Evolutionary conservation across 2,113 vertebrate genomes (phyloP).

Genomic region (Semicossyphus pulcher): DNA sequence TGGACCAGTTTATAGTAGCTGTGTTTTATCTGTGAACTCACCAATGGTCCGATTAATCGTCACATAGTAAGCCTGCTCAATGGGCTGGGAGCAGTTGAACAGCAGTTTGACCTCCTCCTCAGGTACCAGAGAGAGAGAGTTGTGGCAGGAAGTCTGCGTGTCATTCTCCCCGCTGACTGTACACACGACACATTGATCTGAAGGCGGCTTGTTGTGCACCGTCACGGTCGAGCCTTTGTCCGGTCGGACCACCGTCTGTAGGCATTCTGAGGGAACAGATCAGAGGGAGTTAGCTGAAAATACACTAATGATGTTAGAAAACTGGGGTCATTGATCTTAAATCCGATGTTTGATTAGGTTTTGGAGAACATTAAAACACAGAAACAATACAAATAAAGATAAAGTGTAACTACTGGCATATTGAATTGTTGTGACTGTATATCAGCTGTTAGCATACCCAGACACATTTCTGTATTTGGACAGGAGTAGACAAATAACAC

Average conservation of each 20-base stretch:
- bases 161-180: background rate
- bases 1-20: background rate
- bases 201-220: slow-evolving; percentile 41
- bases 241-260: slow-evolving; percentile 59
- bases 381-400: background rate
- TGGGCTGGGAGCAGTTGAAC: slow-evolving; percentile 82
- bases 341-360: background rate
- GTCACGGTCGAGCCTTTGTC: slow-evolving; percentile 63
- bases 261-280: slow-evolving; percentile 70
- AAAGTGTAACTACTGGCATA: background rate
- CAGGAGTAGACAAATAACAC: too few relatives aligned
- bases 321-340: background rate
- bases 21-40: slow-evolving; percentile 63
- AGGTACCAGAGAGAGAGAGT: slow-evolving; percentile 71
- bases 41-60: slow-evolving; percentile 83
- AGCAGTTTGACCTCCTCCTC: slow-evolving; percentile 72
- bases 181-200: slow-evolving; percentile 70
- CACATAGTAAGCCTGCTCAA: slow-evolving; percentile 75
- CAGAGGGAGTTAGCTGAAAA: background rate
- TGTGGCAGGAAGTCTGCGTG: slow-evolving; percentile 30
- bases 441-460: background rate
- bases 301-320: background rate
- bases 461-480: background rate
- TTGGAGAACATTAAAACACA: too few relatives aligned
- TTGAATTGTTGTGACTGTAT: background rate